These are phyloP conservation scores for Macrosoma leucophasiata DNA, from an alignment of 2,888 invertebrate genomes.

Conservation along the genomic window DNA sequence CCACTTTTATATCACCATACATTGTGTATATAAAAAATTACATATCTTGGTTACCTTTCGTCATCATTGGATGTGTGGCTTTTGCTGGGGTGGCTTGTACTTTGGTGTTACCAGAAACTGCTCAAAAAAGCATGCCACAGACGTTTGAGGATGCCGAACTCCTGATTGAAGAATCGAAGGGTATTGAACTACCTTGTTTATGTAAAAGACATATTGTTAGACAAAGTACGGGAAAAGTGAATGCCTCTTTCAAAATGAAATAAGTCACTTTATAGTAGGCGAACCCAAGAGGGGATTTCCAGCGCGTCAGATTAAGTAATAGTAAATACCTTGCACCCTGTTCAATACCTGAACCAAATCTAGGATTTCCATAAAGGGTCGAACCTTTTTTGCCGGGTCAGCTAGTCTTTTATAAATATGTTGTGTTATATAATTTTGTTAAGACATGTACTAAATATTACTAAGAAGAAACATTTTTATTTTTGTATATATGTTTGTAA, in stretches of 20 bases:
- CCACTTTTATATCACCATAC: constrained; percentile 44
- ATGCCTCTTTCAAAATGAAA: constrained; percentile 1
- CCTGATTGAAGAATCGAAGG: constrained; percentile 32
- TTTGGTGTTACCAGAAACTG: constrained; percentile 46
- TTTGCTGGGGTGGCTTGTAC: constrained; percentile 32
- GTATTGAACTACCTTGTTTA: constrained; percentile 40
- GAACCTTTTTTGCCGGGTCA: no score
- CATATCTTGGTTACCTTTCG: constrained; percentile 41
- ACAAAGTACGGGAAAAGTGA: constrained; percentile 2
- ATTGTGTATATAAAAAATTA: constrained; percentile 43
- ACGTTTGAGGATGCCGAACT: constrained; percentile 49
- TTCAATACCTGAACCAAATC: no score
- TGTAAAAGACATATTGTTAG: constrained; percentile 16
- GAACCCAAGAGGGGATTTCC: no score
- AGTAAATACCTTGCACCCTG: no score
- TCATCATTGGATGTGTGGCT: constrained; percentile 34
- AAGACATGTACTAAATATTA: no score
- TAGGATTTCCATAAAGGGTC: no score
- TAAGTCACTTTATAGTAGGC: not conserved
- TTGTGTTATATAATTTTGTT: no score
- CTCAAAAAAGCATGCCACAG: constrained; percentile 46
- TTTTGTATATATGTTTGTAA: no score
- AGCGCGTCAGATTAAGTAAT: no score
- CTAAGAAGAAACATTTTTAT: no score
- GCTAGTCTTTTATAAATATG: no score